Percentiles rank a stretch among this genome's conserved stretches.
phyloP scores from a whole-genome alignment of 2,797 vertebrate genomes.

The Gila robusta region DNA sequence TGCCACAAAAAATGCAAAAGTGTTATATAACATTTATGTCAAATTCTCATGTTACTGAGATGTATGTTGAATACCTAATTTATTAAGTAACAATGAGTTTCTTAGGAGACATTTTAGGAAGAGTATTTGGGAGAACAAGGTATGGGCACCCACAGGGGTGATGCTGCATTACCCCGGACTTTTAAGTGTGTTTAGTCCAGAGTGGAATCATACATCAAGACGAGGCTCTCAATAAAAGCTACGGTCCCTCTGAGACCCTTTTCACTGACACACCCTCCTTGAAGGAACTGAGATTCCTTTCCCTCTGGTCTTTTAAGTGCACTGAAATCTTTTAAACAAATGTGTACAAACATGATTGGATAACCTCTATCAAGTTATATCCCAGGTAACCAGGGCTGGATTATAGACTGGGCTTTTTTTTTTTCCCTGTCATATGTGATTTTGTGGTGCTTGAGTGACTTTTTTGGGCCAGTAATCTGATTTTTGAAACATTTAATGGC shows the following conservation, averaged over 20 bases:
- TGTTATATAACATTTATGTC: background rate
- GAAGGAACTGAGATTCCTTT: constrained; percentile 11
- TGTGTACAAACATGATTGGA: background rate
- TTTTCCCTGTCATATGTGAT: background rate
- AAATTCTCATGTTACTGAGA: background rate
- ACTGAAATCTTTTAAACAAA: constrained; percentile 12
- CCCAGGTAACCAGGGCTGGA: background rate
- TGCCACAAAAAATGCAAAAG: background rate
- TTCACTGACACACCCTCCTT: background rate
- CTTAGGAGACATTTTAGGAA: background rate
- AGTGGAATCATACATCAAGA: constrained; percentile 34
- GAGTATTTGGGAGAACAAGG: background rate
- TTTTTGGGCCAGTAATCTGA: background rate
- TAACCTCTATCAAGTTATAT: background rate
- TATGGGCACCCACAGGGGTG: background rate
- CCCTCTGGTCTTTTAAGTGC: constrained; percentile 17
- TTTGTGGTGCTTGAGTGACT: no score
- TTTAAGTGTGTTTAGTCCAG: constrained; percentile 18
- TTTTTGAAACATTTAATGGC: background rate
- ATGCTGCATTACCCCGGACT: constrained; percentile 31
- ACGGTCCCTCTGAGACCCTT: constrained; percentile 32
- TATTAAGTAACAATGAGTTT: background rate
- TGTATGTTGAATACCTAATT: background rate
- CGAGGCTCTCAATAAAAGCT: constrained; percentile 47
- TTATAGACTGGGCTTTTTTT: no score